Evolutionary conservation across 2,797 vertebrate genomes (phyloP).

Genomic region (Cryptoprocta ferox): DNA sequence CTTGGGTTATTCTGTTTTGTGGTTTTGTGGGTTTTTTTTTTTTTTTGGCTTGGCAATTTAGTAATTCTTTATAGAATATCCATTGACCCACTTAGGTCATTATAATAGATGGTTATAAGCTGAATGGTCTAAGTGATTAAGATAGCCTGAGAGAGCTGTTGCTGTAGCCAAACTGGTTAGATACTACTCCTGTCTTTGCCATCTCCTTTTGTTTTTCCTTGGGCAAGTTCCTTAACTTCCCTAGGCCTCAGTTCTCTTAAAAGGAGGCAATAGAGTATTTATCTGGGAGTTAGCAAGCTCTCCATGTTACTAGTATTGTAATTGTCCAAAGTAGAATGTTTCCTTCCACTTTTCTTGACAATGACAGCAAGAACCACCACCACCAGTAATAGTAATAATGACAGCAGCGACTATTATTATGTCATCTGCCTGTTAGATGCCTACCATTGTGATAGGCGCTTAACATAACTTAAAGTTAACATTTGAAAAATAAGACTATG

Average conservation of each 20-base stretch:
- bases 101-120: neutral
- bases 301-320: neutral
- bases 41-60: neutral
- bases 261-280: neutral
- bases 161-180: neutral
- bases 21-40: neutral
- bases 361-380: neutral
- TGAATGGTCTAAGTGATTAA: neutral
- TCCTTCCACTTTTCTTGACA: neutral
- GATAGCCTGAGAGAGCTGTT: neutral
- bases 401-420: neutral
- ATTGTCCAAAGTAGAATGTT: neutral
- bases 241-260: neutral
- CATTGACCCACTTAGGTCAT: neutral
- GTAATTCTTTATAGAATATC: neutral
- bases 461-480: neutral
- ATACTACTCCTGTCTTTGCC: neutral
- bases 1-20: neutral
- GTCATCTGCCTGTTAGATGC: neutral
- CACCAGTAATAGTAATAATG: neutral
- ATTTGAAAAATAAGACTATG: neutral
- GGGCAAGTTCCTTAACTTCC: neutral
- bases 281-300: neutral
- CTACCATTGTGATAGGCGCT: neutral
- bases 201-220: neutral